These are phyloP conservation scores for Notarius lentiginosus DNA, from an alignment of 2,113 vertebrate species.

Conservation along the genomic window DNA sequence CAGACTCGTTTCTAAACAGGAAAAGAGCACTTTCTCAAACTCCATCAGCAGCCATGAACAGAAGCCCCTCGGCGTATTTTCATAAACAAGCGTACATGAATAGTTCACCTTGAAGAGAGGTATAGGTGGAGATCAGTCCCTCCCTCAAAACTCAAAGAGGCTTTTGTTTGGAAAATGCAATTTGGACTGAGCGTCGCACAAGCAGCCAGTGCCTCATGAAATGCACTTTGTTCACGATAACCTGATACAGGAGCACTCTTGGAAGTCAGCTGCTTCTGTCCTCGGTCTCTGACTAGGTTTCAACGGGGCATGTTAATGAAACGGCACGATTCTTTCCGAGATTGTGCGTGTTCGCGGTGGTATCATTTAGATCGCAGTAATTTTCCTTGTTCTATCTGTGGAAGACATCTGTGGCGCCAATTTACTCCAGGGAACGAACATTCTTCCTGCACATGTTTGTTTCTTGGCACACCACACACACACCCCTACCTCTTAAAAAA, in stretches of 20 bases:
- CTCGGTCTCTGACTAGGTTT: not conserved
- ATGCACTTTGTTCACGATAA: constrained; percentile 39
- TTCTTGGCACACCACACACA: not conserved
- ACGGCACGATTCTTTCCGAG: not conserved
- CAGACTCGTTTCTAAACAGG: constrained; percentile 43
- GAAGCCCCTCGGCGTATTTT: not conserved
- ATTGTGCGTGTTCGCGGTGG: not conserved
- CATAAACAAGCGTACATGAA: constrained; percentile 32
- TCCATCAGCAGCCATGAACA: constrained; percentile 18
- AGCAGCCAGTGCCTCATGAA: constrained; percentile 30
- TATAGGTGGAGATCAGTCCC: constrained; percentile 16
- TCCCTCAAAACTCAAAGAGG: constrained; percentile 27
- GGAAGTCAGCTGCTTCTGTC: constrained; percentile 12
- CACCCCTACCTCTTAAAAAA: not conserved
- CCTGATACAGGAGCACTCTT: constrained; percentile 15
- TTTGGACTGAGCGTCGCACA: constrained; percentile 23
- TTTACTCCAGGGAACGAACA: not conserved
- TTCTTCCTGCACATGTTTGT: constrained; percentile 44
- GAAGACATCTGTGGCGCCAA: not conserved
- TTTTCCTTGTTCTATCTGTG: not conserved
- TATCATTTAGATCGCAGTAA: not conserved
- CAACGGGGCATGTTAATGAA: not conserved
- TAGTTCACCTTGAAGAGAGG: constrained; percentile 47
- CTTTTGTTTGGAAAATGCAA: constrained; percentile 47
- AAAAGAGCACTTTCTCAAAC: constrained; percentile 40